These are phyloP conservation scores for Athrips mouffetella DNA, from an alignment of 2,888 invertebrate genomes.

Conservation along the genomic window DNA sequence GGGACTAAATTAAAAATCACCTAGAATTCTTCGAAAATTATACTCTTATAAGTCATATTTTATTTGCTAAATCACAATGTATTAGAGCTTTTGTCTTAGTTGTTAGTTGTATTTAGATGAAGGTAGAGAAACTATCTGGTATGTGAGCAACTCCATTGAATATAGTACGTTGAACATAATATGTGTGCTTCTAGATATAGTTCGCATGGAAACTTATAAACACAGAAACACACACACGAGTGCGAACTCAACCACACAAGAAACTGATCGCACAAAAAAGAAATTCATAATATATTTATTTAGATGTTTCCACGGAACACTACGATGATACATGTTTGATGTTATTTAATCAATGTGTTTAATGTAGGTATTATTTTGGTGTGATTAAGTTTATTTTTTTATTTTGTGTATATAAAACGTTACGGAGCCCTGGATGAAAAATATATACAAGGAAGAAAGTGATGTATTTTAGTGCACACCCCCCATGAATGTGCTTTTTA, in stretches of 20 bases:
- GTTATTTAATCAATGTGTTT: constrained; percentile 43
- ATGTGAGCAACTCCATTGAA: constrained; percentile 70
- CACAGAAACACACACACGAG: constrained; percentile 39
- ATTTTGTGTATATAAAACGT: constrained; percentile 39
- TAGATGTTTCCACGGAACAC: constrained; percentile 28
- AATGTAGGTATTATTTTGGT: constrained; percentile 44
- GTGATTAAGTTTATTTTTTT: constrained; percentile 33
- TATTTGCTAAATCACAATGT: constrained; percentile 27
- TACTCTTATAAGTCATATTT: constrained; percentile 14
- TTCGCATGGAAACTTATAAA: constrained; percentile 31
- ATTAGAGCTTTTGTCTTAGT: constrained; percentile 45
- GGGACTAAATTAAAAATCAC: constrained; percentile 13
- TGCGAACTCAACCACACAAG: constrained; percentile 43
- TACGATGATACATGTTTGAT: constrained; percentile 49
- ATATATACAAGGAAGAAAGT: constrained; percentile 23
- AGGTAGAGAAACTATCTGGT: constrained; percentile 50
- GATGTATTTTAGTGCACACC: constrained; percentile 68
- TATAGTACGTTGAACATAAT: constrained; percentile 32
- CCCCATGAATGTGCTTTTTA: constrained; percentile 77
- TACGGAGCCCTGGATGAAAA: constrained; percentile 71
- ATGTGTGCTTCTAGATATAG: constrained; percentile 66
- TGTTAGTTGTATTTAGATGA: constrained; percentile 35
- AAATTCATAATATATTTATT: constrained; percentile 31
- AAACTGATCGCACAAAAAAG: constrained; percentile 44
- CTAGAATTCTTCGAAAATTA: too few species aligned